These are phyloP conservation scores for Alcedo atthis DNA, from an alignment of 2,797 vertebrate genomes.

Conservation along the genomic window DNA sequence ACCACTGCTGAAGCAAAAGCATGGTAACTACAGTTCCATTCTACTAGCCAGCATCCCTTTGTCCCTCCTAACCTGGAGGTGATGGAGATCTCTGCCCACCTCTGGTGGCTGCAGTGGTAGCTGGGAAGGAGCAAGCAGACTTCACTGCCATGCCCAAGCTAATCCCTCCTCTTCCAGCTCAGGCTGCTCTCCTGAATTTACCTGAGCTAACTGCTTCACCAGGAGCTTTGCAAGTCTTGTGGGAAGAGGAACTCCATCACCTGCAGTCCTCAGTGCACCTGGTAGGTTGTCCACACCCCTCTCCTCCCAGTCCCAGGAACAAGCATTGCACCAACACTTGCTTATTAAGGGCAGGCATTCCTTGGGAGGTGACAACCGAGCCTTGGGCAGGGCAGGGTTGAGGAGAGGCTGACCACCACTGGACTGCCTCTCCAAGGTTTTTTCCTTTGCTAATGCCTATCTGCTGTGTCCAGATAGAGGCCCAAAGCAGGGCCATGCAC, in stretches of 20 bases:
- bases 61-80: not conserved
- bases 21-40: rapidly evolving
- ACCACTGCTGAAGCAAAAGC: not conserved
- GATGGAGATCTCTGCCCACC: not conserved
- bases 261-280: rapidly evolving
- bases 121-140: not conserved
- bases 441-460: not conserved
- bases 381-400: not conserved
- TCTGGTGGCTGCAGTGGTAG: not conserved
- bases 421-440: not conserved
- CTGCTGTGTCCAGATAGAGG: not conserved
- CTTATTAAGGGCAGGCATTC: not conserved
- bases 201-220: not conserved
- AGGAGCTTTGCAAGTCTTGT: not conserved
- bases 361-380: not conserved
- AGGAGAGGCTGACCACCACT: not conserved
- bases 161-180: not conserved
- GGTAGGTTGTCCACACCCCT: not conserved
- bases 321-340: not conserved
- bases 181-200: not conserved
- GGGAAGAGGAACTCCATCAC: not conserved
- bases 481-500: not conserved
- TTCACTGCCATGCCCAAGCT: not conserved
- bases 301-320: not conserved
- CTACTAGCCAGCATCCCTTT: not conserved